Percentiles rank a stretch among this genome's conserved stretches.
Conservation (phyloP, 2,888 invertebrate genomes). For the Amblyteles armatorius region DNA sequence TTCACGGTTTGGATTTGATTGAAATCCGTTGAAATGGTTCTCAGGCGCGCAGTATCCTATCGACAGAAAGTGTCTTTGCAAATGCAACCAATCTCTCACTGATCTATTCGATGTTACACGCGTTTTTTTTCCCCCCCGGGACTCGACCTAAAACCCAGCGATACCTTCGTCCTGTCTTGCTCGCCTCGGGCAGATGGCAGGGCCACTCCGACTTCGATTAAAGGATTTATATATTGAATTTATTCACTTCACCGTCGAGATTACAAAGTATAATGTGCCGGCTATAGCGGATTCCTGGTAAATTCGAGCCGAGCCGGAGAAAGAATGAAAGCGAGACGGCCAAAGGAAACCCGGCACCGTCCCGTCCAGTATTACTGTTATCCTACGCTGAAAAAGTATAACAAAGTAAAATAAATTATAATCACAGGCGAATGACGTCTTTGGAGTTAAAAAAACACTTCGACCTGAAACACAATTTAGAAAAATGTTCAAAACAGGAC, state of each 20-base stretch:
- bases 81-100: slow-evolving; percentile 18
- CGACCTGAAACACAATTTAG: background rate
- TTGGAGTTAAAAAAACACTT: background rate
- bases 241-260: slow-evolving; percentile 53
- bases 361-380: background rate
- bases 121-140: background rate
- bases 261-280: slow-evolving; percentile 66
- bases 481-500: background rate
- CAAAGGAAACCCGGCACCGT: background rate
- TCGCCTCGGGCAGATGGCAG: slow-evolving; percentile 26
- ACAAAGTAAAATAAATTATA: slow-evolving; percentile 14
- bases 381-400: background rate
- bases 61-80: background rate
- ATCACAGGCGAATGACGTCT: background rate
- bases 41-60: background rate
- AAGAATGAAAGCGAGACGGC: background rate
- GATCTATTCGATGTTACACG: background rate
- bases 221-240: slow-evolving; percentile 65
- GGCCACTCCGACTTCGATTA: slow-evolving; percentile 65
- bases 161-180: background rate
- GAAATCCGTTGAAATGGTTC: slow-evolving; percentile 26
- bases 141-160: background rate
- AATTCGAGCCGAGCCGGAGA: slow-evolving; percentile 16
- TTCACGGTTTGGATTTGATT: slow-evolving; percentile 14
- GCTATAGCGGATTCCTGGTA: slow-evolving; percentile 22